Evolutionary conservation across 2,113 vertebrate species (phyloP), one percentile per base, ranked within the genome.

Genomic region (Oenanthe melanoleuca): DNA sequence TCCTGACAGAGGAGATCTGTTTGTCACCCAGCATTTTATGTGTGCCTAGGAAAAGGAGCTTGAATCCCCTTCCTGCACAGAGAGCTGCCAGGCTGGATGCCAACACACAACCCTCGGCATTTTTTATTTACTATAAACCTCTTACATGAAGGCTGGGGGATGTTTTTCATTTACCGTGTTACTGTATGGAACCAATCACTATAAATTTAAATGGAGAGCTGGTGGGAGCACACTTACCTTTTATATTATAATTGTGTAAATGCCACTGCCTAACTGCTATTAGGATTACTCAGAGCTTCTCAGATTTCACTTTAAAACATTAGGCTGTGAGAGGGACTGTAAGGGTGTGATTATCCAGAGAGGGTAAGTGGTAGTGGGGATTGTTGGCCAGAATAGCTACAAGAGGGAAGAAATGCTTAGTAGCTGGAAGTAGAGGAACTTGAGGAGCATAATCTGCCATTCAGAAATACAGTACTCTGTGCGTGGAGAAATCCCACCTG

Each of bases 271-370:
- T 71, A 93, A 65, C 77, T 31, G 80, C 95, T 94, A 34, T 97
- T 93, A 96, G 90, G 86, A 83, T 95, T 94, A 94, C 96, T 97
- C 92, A 93, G 90, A 79, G 82, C 92, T 84, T 96, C 95, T 97
- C 94, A 49, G 80, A n/a, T 96, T 97, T 96, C 95, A 14, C 15
- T 86, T 86, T 94, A 95, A 95, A 96, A 90, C 89, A 83, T 93
- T 57, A 88, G 92, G 90, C 95, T 94, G 93, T 5, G 6, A 96
- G 96, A 96, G 92, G 95, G 93, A 69, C 92, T 50, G 65, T 83
- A 92, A 95, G 93, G 95, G 93, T 94, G 93, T 97, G 93, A 96
- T 97, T 96, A 97, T 93, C 74, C 95, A 79, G 84, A 90, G 72
- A 83, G 90, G 77, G 80, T 93, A 75, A 95, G 88, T 50, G 93